Evolutionary conservation across 1,140 invertebrate species (phyloP).

Genomic region (Drosophila truncata): DNA sequence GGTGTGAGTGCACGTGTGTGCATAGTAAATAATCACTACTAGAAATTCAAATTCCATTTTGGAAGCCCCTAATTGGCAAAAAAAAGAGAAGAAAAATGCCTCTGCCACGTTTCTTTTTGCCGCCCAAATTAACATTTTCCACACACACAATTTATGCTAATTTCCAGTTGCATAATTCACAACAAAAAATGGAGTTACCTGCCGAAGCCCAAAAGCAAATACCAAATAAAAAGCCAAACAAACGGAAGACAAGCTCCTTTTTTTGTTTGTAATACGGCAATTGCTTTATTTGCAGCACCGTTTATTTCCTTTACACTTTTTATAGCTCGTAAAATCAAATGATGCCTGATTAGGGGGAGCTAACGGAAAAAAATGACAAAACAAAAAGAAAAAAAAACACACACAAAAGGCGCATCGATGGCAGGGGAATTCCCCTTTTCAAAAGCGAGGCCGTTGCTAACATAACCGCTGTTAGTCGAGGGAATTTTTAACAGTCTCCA

Average conservation of each 20-base stretch:
- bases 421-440: constrained; percentile 18
- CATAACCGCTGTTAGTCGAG: constrained; percentile 34
- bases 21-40: constrained; percentile 71
- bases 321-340: constrained; percentile 59
- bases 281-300: constrained; percentile 48
- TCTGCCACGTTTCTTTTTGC: constrained; percentile 20
- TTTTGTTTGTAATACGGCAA: constrained; percentile 14
- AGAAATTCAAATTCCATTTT: constrained; percentile 77
- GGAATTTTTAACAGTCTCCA: constrained; percentile 70
- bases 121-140: constrained; percentile 32
- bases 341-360: constrained; percentile 42
- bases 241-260: neutral
- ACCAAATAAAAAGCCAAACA: constrained; percentile 4
- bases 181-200: constrained; percentile 27
- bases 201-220: constrained; percentile 19
- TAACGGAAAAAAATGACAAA: constrained; percentile 9
- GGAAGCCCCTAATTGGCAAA: constrained; percentile 62
- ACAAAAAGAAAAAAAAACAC: neutral
- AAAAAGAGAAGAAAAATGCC: neutral
- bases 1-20: constrained; percentile 31
- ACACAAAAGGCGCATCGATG: constrained; percentile 3
- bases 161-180: constrained; percentile 70
- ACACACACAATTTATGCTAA: constrained; percentile 63
- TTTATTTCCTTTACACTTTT: constrained; percentile 53
- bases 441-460: constrained; percentile 11